Evolutionary conservation across 2,888 invertebrate genomes (phyloP), one percentile per base, ranked within the genome.

Genomic region (Silvanus unidentatus): DNA sequence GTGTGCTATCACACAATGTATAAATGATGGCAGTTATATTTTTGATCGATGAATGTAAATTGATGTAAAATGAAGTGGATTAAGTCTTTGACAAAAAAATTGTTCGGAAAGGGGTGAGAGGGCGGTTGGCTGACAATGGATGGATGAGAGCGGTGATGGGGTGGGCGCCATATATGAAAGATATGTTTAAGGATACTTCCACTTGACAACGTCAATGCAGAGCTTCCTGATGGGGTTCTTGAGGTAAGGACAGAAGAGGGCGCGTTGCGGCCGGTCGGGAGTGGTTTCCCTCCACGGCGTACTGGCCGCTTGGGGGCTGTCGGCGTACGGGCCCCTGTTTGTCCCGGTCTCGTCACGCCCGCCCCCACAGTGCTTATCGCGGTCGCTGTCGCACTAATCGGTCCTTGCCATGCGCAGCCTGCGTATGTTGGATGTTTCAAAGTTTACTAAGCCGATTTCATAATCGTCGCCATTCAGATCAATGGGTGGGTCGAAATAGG

Each of bases 191-290:
- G 93, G 94, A 94, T 94, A 94, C 94, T 96, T 97, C 97, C 97
- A 98, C 76, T 99, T 98, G 55, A 96, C 95, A 64, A 98, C 87
- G 69, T 87, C 87, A 69, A 99, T 98, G 78, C 97, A 98, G 63
- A 94, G 73, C 70, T 94, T 95, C 59, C 98, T 80, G 52, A 99
- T 68, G 29, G 98, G 98, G 75, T 99, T 99, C 74, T 93, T 92
- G 58, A 98, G 81, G 48, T 86, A 82, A 59, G 99, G 80, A 72
- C 96, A 98, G 74, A 95, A 94, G 57, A 99, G 82, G 5, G 96
- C 95, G 58, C 97, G 78, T 65, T 84, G 85, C 34, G 96, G 96
- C 62, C 98, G 79, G 75, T 95, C 94, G 49, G 90, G 57, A 85
- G 87, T 50, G 88, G 85, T 70, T 91, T 91, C 55, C 84, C 86